Base-by-base conservation (phyloP, 2,888 invertebrate genomes). In the Saturnia pavonia region DNA sequence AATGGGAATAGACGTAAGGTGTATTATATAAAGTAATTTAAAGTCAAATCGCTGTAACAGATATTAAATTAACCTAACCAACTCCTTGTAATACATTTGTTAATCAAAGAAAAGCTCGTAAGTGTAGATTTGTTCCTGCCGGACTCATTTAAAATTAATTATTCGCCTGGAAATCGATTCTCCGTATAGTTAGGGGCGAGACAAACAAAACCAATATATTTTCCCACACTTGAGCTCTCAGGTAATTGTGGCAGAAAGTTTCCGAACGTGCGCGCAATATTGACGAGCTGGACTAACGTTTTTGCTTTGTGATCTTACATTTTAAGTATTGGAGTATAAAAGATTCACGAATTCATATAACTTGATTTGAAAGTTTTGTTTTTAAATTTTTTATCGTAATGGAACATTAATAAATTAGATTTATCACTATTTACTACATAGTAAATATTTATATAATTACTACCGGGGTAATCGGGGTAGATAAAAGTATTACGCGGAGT, bases 191-290 rank as follows among this genome's bases (percentile, higher is more conserved):
- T 87, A 81, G 82, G 83, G 82, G 80, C 77, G 84, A 88, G 85
- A 87, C 86, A 86, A 89, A 90, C 88, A 91, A 91, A 90, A 90
- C 91, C 90, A 91, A 92, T 92, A 92, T 91, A 93, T 92, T 92
- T 92, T 89, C 92, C 92, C 90, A 92, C 93, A 93, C 92, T 93
- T 91, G 90, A 91, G 91, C 91, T 92, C 89, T 87, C 93, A 94
- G 94, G 94, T 94, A 92, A 94, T 93, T 94, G 94, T 92, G 92
- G 93, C 88, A 90, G 91, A 92, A 94, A 94, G 90, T 92, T 94
- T 91, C 83, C 83, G 86, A 85, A 89, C 92, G 92, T 90, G 91
- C 80, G 78, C 87, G 86, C 86, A 90, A 92, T 93, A 90, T 90
- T 91, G 91, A 93, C 92, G 89, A 90, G 86, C 72, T 75, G 78